phyloP scores from a whole-genome alignment of 2,113 vertebrate species.

The Clarias magur region DNA sequence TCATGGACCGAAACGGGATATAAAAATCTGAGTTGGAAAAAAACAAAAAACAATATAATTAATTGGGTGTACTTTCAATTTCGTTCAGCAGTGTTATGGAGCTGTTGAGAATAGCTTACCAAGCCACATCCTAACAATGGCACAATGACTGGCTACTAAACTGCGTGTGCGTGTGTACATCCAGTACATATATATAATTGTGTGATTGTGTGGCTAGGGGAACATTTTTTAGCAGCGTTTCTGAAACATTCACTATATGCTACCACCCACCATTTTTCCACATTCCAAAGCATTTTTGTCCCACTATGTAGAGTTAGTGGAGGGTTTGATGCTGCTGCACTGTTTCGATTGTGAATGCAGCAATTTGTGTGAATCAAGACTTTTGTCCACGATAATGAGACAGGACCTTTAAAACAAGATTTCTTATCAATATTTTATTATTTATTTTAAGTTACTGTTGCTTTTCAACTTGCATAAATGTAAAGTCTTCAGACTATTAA shows the following conservation, averaged over 20 bases:
- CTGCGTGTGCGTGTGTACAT: neutral
- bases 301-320: neutral
- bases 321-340: neutral
- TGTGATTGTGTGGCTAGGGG: neutral
- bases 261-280: conserved; percentile 7
- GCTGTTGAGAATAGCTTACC: neutral
- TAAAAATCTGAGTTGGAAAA: neutral
- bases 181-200: neutral
- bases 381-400: neutral
- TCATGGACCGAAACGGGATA: neutral
- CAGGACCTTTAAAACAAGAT: neutral
- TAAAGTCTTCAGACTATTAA: neutral
- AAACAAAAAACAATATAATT: neutral
- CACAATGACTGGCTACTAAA: neutral
- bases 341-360: neutral
- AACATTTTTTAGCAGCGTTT: neutral
- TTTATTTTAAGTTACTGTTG: too few relatives aligned
- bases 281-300: neutral
- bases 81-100: neutral
- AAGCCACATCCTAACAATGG: neutral
- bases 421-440: neutral
- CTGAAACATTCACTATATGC: neutral
- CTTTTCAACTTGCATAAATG: neutral
- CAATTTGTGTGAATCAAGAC: neutral
- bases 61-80: conserved; percentile 3